These are phyloP conservation scores for Bradypus variegatus DNA, from an alignment of 2,797 vertebrate species.

Conservation along the genomic window DNA sequence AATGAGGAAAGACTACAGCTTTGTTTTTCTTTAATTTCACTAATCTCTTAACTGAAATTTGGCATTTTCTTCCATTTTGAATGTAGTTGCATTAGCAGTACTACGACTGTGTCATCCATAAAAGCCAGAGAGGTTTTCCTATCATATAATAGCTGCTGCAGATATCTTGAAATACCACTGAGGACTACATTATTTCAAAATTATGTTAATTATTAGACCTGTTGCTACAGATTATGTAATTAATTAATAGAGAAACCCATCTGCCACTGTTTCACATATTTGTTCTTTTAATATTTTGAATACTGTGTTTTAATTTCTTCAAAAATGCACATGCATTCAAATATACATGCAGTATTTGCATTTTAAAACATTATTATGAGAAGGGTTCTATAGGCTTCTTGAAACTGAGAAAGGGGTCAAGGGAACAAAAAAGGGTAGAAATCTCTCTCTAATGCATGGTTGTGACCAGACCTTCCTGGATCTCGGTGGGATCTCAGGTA, in stretches of 20 bases:
- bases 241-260: background rate
- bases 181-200: background rate
- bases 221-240: background rate
- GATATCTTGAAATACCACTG: background rate
- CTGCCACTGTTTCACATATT: background rate
- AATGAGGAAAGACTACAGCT: background rate
- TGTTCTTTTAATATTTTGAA: conserved; percentile 7
- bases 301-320: conserved; percentile 5
- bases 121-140: background rate
- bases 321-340: conserved; percentile 14
- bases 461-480: background rate
- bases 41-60: background rate
- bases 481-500: background rate
- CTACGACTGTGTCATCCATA: background rate
- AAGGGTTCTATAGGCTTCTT: background rate
- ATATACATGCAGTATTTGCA: background rate
- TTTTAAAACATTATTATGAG: background rate
- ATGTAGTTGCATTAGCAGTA: background rate
- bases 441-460: background rate
- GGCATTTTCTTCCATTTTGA: background rate
- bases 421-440: background rate
- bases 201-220: background rate
- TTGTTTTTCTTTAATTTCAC: conserved; percentile 2
- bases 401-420: background rate
- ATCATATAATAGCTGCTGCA: background rate